These are phyloP conservation scores for Malurus cyaneus DNA, from an alignment of 2,113 vertebrate genomes.

Conservation along the genomic window DNA sequence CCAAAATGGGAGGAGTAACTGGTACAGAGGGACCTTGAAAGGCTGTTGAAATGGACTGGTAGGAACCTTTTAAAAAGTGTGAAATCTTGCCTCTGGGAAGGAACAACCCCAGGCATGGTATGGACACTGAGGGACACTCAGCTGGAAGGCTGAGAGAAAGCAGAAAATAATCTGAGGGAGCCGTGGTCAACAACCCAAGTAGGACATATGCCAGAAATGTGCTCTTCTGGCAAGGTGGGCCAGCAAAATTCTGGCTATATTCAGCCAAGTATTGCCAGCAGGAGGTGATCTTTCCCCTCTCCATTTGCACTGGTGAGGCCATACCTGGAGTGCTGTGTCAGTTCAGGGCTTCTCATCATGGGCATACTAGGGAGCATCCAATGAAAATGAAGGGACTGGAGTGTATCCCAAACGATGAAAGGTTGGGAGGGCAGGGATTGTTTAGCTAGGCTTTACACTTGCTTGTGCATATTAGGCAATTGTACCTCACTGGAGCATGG, in stretches of 20 bases:
- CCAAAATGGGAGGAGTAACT: background rate
- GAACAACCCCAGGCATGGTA: background rate
- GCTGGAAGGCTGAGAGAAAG: background rate
- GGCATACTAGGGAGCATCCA: background rate
- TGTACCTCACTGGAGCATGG: background rate
- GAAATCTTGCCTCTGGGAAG: background rate
- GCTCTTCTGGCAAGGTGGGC: background rate
- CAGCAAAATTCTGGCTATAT: background rate
- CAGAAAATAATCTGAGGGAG: background rate
- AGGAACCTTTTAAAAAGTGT: background rate
- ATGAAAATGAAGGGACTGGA: background rate
- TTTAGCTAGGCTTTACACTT: background rate
- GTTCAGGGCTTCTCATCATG: background rate
- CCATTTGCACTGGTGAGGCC: background rate
- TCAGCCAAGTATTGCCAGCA: background rate
- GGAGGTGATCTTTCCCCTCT: background rate
- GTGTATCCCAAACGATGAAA: background rate
- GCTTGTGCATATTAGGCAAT: background rate
- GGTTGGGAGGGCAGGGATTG: background rate
- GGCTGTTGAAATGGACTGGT: background rate
- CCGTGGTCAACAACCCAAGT: accelerated
- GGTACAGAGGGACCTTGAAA: background rate
- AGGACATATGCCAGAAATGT: background rate
- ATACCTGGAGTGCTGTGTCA: background rate
- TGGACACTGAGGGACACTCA: no score